A percentile compares a stretch with the other conserved stretches of the same genome.
Conservation (phyloP, 2,888 invertebrate genomes). For the Listrodromus nycthemerus region DNA sequence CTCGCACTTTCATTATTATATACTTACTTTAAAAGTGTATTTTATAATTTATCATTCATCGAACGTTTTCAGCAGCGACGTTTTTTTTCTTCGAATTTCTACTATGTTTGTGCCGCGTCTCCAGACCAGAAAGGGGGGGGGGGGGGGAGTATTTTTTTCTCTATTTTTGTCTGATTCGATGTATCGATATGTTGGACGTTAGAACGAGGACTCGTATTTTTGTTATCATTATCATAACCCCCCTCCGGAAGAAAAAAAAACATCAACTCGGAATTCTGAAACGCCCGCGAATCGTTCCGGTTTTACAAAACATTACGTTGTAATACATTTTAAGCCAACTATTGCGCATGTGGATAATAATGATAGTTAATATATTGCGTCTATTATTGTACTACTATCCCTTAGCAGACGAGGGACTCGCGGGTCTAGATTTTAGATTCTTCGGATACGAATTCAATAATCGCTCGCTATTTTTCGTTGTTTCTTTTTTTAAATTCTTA, state of each 20-base stretch:
- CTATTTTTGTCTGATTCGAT: constrained; percentile 19
- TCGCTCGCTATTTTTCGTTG: background rate
- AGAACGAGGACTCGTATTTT: background rate
- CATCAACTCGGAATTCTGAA: constrained; percentile 5
- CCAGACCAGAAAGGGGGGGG: background rate
- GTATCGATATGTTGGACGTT: constrained; percentile 13
- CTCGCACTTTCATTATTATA: constrained; percentile 63
- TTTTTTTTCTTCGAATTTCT: constrained; percentile 28
- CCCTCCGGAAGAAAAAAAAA: background rate
- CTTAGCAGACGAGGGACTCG: constrained; percentile 44
- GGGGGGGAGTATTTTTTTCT: background rate
- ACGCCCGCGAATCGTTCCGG: constrained; percentile 16
- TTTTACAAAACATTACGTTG: constrained; percentile 65
- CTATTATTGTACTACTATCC: constrained; percentile 70
- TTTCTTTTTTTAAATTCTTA: constrained; percentile 1
- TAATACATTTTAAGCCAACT: constrained; percentile 73
- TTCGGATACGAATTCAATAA: constrained; percentile 14
- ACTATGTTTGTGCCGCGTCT: constrained; percentile 23
- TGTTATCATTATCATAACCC: background rate
- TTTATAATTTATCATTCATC: constrained; percentile 56
- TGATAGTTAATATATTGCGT: constrained; percentile 76
- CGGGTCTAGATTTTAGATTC: constrained; percentile 45
- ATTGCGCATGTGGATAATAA: constrained; percentile 71
- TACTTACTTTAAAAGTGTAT: constrained; percentile 61
- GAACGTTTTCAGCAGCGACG: constrained; percentile 25